phyloP scores from a whole-genome alignment of 1,140 invertebrate species.

The Lasioglossum baleicum region DNA sequence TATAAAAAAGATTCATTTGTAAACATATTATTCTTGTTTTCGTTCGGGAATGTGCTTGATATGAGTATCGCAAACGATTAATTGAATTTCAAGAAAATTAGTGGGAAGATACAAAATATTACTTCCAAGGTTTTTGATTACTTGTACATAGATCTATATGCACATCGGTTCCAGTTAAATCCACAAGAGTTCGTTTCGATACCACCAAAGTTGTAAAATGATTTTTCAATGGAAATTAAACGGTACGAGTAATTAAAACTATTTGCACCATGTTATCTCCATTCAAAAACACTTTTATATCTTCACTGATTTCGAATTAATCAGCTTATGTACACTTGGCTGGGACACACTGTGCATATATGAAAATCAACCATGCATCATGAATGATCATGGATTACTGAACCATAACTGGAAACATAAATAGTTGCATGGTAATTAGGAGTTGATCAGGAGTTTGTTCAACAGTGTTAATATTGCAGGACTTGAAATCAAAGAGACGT shows the following conservation, averaged over 20 bases:
- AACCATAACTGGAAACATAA: conserved; percentile 45
- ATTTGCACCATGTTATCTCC: no score
- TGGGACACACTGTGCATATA: conserved; percentile 11
- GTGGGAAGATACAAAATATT: conserved; percentile 48
- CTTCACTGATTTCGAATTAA: no score
- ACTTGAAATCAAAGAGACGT: conserved; percentile 52
- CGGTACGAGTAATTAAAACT: no score
- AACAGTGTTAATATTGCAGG: conserved; percentile 42
- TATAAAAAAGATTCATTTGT: conserved; percentile 47
- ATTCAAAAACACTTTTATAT: no score
- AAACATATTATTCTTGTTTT: conserved; percentile 47
- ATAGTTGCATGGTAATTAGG: conserved; percentile 34
- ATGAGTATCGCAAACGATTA: conserved; percentile 56
- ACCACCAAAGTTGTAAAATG: no score
- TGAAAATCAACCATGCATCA: conserved; percentile 63
- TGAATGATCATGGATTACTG: conserved; percentile 55
- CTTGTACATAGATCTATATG: conserved; percentile 43
- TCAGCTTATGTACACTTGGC: no score
- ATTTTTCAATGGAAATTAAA: no score
- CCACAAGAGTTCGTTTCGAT: no score
- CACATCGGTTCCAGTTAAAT: no score
- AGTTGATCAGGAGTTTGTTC: conserved; percentile 43
- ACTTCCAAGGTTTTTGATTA: conserved; percentile 48
- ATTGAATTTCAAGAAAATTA: conserved; percentile 43
- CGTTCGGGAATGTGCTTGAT: conserved; percentile 56